Evolutionary conservation across 2,797 vertebrate genomes (phyloP).

Genomic region (Leuciscus waleckii): DNA sequence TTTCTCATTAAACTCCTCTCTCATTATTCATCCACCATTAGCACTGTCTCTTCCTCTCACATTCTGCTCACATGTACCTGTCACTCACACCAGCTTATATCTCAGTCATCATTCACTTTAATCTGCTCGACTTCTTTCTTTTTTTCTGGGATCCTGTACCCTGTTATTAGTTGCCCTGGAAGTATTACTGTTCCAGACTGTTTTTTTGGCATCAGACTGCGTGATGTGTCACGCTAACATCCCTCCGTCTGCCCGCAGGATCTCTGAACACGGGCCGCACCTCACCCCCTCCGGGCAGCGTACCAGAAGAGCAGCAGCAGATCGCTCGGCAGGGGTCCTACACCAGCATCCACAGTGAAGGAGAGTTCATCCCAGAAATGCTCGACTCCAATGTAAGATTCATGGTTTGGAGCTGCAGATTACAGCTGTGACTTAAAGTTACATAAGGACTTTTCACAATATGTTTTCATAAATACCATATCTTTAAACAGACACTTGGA

Average conservation of each 20-base stretch:
- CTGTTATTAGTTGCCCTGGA: constrained; percentile 25
- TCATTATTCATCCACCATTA: constrained; percentile 2
- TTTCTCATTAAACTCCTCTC: neutral
- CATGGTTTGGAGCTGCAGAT: neutral
- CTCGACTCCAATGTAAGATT: constrained; percentile 84
- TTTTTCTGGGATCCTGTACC: neutral
- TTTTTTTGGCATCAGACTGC: neutral
- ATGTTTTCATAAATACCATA: neutral
- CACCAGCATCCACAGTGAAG: constrained; percentile 94
- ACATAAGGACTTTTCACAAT: neutral
- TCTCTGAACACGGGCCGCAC: constrained; percentile 90
- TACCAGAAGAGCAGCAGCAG: constrained; percentile 94
- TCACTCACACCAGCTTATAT: neutral
- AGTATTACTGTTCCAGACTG: constrained; percentile 11
- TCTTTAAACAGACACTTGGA: neutral
- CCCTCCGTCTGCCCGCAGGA: constrained; percentile 71
- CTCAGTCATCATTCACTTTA: neutral
- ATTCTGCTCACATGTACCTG: constrained; percentile 19
- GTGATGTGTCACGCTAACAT: constrained; percentile 7
- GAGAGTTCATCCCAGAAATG: constrained; percentile 91
- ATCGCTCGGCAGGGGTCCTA: constrained; percentile 93
- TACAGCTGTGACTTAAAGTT: neutral
- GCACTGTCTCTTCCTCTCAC: neutral
- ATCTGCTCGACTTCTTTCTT: neutral
- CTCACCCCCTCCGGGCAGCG: constrained; percentile 89